These are phyloP conservation scores for Pollimyrus isidori DNA, from an alignment of 2,113 vertebrate genomes.

Conservation along the genomic window DNA sequence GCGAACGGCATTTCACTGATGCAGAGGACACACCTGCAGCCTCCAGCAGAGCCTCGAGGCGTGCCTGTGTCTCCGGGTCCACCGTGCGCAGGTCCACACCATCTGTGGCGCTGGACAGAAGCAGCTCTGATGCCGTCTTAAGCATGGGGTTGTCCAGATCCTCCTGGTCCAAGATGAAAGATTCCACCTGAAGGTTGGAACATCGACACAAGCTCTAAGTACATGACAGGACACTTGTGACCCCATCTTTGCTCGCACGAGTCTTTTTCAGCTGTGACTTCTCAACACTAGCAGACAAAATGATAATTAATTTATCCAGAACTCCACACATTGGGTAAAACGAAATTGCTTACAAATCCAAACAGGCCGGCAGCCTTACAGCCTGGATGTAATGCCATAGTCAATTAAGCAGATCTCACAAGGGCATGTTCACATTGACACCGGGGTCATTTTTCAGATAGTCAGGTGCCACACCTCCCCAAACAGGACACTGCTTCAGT, in stretches of 20 bases:
- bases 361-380: background rate
- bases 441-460: background rate
- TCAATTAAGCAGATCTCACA: background rate
- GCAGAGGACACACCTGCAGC: slow-evolving; percentile 77
- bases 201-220: background rate
- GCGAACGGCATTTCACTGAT: background rate
- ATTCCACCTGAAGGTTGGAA: slow-evolving; percentile 64
- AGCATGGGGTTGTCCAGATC: slow-evolving; percentile 98
- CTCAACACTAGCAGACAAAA: background rate
- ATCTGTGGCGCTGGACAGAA: slow-evolving; percentile 88
- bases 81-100: slow-evolving; percentile 91
- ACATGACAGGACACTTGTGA: background rate
- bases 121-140: slow-evolving; percentile 94
- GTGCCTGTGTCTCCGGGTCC: slow-evolving; percentile 94
- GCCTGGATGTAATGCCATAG: background rate
- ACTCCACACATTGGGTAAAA: background rate
- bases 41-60: slow-evolving; percentile 92
- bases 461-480: background rate
- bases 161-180: slow-evolving; percentile 98
- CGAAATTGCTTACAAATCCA: background rate
- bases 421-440: background rate
- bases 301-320: background rate
- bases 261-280: background rate
- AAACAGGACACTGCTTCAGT: background rate
- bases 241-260: background rate